Percentiles rank a stretch among this genome's conserved stretches.
Conservation (phyloP, 2,113 vertebrate genomes). For the Tragelaphus buxtoni region DNA sequence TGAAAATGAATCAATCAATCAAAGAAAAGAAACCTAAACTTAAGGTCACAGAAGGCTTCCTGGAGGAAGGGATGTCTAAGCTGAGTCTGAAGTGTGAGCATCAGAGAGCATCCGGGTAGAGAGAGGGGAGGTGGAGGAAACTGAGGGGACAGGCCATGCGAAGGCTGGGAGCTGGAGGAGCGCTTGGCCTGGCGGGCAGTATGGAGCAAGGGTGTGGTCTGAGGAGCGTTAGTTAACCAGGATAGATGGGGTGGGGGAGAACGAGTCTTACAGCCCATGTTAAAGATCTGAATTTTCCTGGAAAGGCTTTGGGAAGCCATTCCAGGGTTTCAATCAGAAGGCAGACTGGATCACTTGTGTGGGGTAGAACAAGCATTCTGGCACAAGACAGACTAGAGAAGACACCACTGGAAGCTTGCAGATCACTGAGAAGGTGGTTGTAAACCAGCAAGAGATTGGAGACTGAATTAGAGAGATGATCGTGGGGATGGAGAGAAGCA, state of each 20-base stretch:
- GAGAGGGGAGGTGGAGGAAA: not conserved
- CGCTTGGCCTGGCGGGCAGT: not conserved
- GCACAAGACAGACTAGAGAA: too few species aligned
- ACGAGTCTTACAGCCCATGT: not conserved
- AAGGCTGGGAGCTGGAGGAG: not conserved
- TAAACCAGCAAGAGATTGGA: not conserved
- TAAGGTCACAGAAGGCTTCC: not conserved
- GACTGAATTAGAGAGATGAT: not conserved
- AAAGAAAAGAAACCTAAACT: not conserved
- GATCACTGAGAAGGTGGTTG: not conserved
- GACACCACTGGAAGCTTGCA: rapidly evolving
- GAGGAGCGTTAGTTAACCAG: not conserved
- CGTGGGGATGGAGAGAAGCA: not conserved
- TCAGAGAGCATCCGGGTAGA: not conserved
- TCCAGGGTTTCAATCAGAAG: not conserved
- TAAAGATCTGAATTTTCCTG: not conserved
- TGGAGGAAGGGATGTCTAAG: not conserved
- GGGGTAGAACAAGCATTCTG: not conserved
- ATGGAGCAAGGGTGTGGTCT: rapidly evolving
- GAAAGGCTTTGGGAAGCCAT: not conserved
- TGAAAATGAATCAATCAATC: not conserved
- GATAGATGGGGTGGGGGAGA: not conserved
- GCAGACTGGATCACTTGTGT: not conserved
- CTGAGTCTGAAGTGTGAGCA: not conserved
- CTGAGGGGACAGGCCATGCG: not conserved